Conservation (phyloP, 2,113 vertebrate genomes). For the Solea senegalensis region DNA sequence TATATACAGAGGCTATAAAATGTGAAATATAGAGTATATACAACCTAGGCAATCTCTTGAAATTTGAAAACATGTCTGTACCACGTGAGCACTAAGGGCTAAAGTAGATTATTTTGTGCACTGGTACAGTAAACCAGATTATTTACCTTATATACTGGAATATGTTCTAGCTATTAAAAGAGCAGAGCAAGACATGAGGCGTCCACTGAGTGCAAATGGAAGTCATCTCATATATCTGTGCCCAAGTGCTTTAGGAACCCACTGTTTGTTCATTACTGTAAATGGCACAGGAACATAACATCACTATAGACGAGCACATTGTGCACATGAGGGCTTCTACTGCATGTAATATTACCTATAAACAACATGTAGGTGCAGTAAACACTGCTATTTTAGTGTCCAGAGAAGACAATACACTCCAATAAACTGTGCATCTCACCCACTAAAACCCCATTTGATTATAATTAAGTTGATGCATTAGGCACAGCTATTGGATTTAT, state of each 20-base stretch:
- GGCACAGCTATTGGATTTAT: no score
- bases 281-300: background rate
- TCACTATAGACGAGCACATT: background rate
- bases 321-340: background rate
- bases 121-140: conserved; percentile 1
- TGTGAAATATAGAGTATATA: no score
- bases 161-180: conserved; percentile 14
- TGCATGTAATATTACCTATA: background rate
- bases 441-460: no score
- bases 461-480: no score
- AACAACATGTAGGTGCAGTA: background rate
- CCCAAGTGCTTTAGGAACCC: background rate
- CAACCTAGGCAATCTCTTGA: no score
- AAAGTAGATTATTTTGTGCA: background rate
- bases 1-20: no score
- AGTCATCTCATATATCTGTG: background rate
- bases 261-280: background rate
- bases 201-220: conserved; percentile 14
- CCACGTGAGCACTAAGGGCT: no score
- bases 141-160: background rate
- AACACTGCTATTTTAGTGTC: no score
- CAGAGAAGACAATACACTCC: no score
- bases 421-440: no score
- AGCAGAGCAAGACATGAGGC: background rate
- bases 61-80: no score